Evolutionary conservation across 1,140 invertebrate genomes (phyloP), one percentile per base, ranked within the genome.

Genomic region (Bombus confusus): DNA sequence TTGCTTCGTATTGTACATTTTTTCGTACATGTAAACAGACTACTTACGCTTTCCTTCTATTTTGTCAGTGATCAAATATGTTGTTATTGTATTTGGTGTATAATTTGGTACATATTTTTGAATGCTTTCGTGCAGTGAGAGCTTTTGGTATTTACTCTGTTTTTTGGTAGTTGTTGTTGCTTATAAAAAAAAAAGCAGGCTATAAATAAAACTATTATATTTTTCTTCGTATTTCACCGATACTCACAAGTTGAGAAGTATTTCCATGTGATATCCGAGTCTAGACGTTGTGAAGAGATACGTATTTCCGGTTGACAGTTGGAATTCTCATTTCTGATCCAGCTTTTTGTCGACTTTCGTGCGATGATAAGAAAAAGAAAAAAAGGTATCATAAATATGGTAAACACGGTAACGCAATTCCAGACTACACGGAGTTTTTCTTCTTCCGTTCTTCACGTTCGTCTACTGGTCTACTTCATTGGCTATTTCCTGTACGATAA

Each of bases 1-100:
- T 87, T 86, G 86, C 86, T 88, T 87, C 66, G 74, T 75, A 52
- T 83, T 81, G 71, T 77, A 86, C 62, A 84, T 78, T 66, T 43
- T 72, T 59, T 78, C 69, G 77, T 80, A 85, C 77, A 22, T 74
- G 47, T 71, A 43, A 74, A 75, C 22, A 72, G 28, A 75, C 41
- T 87, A 76, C 74, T 31, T 74, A 85, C 59, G 52, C 78, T 88
- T 64, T 68, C 41, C 66, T 83, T 76, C 28, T 41, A 59, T 82
- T 82, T 75, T 78, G 62, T 74, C 68, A 79, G 18, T 64, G 68
- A 71, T 71, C 34, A 31, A 59, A 74, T 73, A 78, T 72, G 39
- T 88, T 86, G 41, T 88, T 71, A 62, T 39, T 77, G 59, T 64
- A 71, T 85, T 78, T 79, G 39, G n/a, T 87, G 66, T 73, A 74